These are phyloP conservation scores for Standfussiana lucernea DNA, from an alignment of 2,888 invertebrate species.

Conservation along the genomic window DNA sequence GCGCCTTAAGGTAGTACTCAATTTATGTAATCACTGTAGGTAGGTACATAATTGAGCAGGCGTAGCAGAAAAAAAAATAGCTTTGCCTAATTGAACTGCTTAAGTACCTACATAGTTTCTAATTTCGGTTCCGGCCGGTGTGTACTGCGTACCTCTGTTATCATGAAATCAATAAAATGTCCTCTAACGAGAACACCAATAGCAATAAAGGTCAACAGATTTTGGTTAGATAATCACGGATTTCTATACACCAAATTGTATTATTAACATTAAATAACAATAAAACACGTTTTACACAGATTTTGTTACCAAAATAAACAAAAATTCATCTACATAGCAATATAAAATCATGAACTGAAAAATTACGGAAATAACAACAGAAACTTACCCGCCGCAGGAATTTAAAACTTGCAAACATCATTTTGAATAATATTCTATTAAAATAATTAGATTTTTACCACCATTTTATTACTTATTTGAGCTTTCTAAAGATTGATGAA, in stretches of 20 bases:
- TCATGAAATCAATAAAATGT: slow-evolving; percentile 48
- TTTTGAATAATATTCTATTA: slow-evolving; percentile 52
- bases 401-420: slow-evolving; percentile 71
- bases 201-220: not conserved
- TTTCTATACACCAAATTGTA: slow-evolving; percentile 5
- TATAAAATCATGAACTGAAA: not conserved
- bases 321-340: not conserved
- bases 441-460: slow-evolving; percentile 44
- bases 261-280: not conserved
- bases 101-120: slow-evolving; percentile 7
- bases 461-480: slow-evolving; percentile 56
- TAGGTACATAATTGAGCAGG: not conserved
- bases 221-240: not conserved
- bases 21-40: slow-evolving; percentile 22
- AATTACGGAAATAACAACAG: slow-evolving; percentile 12
- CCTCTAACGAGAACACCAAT: not conserved
- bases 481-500: slow-evolving; percentile 64
- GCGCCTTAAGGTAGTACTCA: not conserved
- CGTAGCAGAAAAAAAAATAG: not conserved
- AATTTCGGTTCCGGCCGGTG: slow-evolving; percentile 12
- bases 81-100: slow-evolving; percentile 41
- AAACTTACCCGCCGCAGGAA: slow-evolving; percentile 73
- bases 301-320: slow-evolving; percentile 22
- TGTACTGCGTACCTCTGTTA: slow-evolving; percentile 26
- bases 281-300: not conserved